Percentiles rank a stretch among this genome's conserved stretches.
phyloP scores from a whole-genome alignment of 30 jellyfish, hydroid and myxozoan genomes.

The Haliclystus octoradiatus region DNA sequence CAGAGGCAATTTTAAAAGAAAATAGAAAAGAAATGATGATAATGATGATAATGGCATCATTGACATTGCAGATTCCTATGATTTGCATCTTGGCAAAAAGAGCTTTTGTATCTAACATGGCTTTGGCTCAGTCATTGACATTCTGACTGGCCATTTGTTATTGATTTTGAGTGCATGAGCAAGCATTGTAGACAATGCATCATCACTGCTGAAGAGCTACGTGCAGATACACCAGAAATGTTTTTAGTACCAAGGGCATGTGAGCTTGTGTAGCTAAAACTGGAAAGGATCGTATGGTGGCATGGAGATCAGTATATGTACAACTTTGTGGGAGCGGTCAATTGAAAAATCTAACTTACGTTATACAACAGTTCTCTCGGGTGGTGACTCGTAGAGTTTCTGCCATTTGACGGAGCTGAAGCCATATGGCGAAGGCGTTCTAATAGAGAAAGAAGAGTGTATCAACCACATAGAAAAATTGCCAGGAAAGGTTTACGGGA shows the following conservation, averaged over 20 bases:
- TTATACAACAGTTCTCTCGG: neutral
- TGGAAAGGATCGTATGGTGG: too few relatives aligned
- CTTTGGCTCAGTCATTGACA: neutral
- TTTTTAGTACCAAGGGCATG: too few relatives aligned
- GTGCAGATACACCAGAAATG: neutral
- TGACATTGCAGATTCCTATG: neutral
- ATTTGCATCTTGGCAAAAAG: neutral
- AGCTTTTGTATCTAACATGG: neutral
- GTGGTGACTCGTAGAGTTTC: neutral
- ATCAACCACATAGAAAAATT: neutral
- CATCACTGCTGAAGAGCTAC: neutral
- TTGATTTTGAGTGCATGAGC: neutral
- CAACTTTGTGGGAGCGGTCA: neutral
- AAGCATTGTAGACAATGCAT: neutral
- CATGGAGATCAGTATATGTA: neutral
- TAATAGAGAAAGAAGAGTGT: neutral
- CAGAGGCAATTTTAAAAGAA: neutral
- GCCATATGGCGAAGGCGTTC: neutral
- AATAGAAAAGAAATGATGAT: neutral
- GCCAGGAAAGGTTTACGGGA: neutral
- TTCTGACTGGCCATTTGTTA: neutral
- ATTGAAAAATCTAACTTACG: neutral
- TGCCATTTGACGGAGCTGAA: neutral
- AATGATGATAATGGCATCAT: neutral
- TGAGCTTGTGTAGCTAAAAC: too few relatives aligned